phyloP scores from a whole-genome alignment of 2,113 vertebrate genomes.

The Ornithorhynchus anatinus region DNA sequence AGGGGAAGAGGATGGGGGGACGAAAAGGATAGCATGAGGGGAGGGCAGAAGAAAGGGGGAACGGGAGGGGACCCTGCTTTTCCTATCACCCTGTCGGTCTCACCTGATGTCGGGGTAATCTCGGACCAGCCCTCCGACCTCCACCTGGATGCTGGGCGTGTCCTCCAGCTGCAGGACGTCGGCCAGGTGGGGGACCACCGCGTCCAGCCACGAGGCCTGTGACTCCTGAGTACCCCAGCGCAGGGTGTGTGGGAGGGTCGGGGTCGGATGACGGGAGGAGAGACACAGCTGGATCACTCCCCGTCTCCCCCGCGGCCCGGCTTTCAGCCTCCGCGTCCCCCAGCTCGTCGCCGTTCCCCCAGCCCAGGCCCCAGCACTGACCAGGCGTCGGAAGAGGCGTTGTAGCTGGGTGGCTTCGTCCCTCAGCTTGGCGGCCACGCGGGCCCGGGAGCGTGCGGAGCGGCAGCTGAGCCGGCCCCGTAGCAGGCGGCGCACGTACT shows the following conservation, averaged over 20 bases:
- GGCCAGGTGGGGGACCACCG: conserved; percentile 80
- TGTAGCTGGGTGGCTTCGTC: conserved; percentile 83
- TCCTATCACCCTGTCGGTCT: background rate
- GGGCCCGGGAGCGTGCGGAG: conserved; percentile 81
- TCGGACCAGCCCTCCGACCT: conserved; percentile 83
- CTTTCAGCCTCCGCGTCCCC: background rate
- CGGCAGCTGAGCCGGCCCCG: conserved; percentile 82
- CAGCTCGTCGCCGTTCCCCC: background rate
- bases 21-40: no score
- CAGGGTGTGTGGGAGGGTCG: fast-evolving
- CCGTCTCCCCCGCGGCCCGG: background rate
- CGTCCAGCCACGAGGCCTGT: conserved; percentile 80
- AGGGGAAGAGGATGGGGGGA: no score
- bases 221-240: conserved; percentile 76
- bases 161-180: conserved; percentile 90
- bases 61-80: background rate
- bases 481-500: conserved; percentile 85
- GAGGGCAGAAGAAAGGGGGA: background rate
- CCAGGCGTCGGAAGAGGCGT: conserved; percentile 85
- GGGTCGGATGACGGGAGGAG: background rate
- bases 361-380: conserved; percentile 53
- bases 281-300: background rate
- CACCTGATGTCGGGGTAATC: conserved; percentile 92
- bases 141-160: conserved; percentile 89
- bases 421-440: conserved; percentile 76